Evolutionary conservation across 2,888 invertebrate species (phyloP), one percentile per base, ranked within the genome.

Genomic region (Trissolcus japonicus): DNA sequence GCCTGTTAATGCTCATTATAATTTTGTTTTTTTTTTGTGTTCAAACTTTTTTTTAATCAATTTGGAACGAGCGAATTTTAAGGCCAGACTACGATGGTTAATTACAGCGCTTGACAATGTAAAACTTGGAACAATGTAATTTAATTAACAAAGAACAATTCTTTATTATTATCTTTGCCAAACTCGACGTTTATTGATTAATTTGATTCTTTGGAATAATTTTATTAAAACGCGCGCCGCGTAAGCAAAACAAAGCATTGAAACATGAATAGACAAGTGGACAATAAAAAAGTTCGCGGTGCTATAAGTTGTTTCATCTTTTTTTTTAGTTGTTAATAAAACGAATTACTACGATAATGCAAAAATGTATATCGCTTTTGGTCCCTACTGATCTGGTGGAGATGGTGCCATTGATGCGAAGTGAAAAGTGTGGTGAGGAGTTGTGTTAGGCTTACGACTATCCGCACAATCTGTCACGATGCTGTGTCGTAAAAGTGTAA

Each of bases 381-480:
- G 86, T 87, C 86, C 87, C 86, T 86, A 84, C 82, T 81, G 80
- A 82, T 82, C 59, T 83, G 84, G 80, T 85, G 83, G 83, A 83
- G 82, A 83, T 80, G 82, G 82, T 83, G 83, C 80, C 68, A 50
- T 74, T 77, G 75, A 79, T 82, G 81, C 79, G 62, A 80, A 76
- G 75, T 83, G 82, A 80, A 80, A 80, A 81, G 79, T 83, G 84
- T 84, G 11, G 83, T 82, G 78, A 84, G 84, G 82, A 83, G 81
- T n/a, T 84, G 83, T 84, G 80, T 82, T 69, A 82, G 81, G 78
- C 81, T 83, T 83, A 81, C 79, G 80, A 82, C 79, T 85, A 83
- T 85, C 85, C 86, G 84, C 85, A 85, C 83, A 84, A 85, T 86
- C 83, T 83, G 83, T 86, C 85, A 83, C 85, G 85, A 86, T 86